A percentile compares a stretch with the other conserved stretches of the same genome.
Conservation (phyloP, 2,888 invertebrate genomes). For the Campaea margaritaria region DNA sequence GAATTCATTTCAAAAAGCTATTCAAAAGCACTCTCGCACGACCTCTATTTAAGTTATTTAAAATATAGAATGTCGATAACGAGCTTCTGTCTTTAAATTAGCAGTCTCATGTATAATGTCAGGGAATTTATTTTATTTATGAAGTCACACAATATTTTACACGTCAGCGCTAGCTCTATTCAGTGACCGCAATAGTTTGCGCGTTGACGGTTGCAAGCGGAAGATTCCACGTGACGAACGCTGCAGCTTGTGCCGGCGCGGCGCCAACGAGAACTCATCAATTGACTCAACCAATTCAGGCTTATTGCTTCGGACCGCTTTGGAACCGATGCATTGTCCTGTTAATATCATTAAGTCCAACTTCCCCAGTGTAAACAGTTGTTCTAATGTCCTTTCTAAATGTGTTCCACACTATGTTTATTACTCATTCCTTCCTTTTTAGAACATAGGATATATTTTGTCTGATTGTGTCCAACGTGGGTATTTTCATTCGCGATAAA, state of each 20-base stretch:
- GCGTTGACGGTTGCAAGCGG: constrained; percentile 5
- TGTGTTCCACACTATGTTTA: not conserved
- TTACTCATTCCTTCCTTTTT: not conserved
- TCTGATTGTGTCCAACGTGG: not conserved
- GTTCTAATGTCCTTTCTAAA: no score
- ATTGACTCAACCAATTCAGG: constrained; percentile 22
- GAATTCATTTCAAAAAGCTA: not conserved
- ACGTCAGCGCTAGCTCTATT: not conserved
- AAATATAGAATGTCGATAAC: not conserved
- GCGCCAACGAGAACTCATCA: constrained; percentile 29
- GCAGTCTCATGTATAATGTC: not conserved
- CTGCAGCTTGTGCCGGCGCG: constrained; percentile 24
- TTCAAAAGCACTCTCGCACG: not conserved
- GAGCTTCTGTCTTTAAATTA: not conserved
- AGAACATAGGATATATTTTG: not conserved
- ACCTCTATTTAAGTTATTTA: constrained; percentile 6
- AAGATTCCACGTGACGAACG: constrained; percentile 28
- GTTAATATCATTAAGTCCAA: not conserved
- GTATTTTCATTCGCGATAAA: not conserved
- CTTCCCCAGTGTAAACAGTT: not conserved
- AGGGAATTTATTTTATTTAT: no score
- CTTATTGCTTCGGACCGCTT: constrained; percentile 15
- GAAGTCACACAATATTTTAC: not conserved
- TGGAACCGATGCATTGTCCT: constrained; percentile 1
- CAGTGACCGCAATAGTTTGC: not conserved